phyloP scores from a whole-genome alignment of 2,797 vertebrate genomes.

The Picus viridis region DNA sequence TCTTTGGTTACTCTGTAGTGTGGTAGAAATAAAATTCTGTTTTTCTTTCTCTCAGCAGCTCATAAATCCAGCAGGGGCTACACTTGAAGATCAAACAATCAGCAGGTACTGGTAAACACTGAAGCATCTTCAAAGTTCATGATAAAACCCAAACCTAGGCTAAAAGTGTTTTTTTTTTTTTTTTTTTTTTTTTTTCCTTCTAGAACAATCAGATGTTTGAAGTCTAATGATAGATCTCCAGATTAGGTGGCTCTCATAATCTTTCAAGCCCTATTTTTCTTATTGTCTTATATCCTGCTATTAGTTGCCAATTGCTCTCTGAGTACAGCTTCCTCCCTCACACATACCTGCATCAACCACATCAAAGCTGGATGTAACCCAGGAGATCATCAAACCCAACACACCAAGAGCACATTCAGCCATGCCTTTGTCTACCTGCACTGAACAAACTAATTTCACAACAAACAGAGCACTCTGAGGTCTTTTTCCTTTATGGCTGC shows the following conservation, averaged over 20 bases:
- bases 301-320: conserved; percentile 14
- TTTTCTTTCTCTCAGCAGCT: conserved; percentile 5
- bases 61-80: conserved; percentile 16
- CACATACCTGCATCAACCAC: neutral
- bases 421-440: neutral
- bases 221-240: neutral
- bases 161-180: neutral
- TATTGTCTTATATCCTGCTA: neutral
- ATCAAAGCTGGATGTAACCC: neutral
- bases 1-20: neutral
- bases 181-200: neutral
- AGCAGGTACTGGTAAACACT: conserved; percentile 36
- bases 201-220: neutral
- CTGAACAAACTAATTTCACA: neutral
- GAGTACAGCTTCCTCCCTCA: neutral
- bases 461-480: neutral
- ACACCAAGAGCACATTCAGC: neutral
- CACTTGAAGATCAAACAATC: conserved; percentile 56
- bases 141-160: neutral
- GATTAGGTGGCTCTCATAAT: neutral
- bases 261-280: conserved; percentile 9
- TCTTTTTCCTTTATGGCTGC: neutral
- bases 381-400: neutral
- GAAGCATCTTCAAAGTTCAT: conserved; percentile 33
- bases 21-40: neutral